Conservation (phyloP, 2,797 vertebrate species). For the Trematocara caparti region DNA sequence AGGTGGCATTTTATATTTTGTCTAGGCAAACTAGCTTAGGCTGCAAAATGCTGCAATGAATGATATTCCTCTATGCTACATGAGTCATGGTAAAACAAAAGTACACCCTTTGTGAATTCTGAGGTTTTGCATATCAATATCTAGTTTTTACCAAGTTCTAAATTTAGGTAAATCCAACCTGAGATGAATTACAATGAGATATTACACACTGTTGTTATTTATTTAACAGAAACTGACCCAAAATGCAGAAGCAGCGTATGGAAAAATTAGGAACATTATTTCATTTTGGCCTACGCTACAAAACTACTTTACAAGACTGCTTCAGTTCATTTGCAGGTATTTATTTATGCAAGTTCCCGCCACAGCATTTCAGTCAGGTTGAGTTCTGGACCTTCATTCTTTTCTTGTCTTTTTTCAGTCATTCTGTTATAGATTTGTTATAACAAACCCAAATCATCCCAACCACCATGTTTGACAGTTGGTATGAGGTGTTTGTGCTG, state of each 20-base stretch:
- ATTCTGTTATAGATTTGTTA: background rate
- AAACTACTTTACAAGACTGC: background rate
- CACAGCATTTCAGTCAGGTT: background rate
- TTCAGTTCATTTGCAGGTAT: background rate
- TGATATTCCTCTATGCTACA: background rate
- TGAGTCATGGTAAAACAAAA: background rate
- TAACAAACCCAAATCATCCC: background rate
- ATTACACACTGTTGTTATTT: background rate
- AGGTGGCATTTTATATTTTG: background rate
- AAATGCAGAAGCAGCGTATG: background rate
- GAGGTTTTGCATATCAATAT: background rate
- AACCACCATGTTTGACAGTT: background rate
- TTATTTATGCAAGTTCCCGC: background rate
- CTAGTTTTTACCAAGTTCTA: background rate
- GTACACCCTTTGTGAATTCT: background rate
- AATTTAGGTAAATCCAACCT: background rate
- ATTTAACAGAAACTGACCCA: background rate
- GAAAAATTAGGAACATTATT: background rate
- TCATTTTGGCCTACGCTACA: background rate
- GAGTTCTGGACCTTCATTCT: background rate
- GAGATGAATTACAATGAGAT: background rate
- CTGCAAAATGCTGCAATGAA: background rate
- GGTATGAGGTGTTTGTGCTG: background rate
- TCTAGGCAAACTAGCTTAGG: background rate
- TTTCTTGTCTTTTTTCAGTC: background rate